Base-by-base conservation (phyloP, 2,797 vertebrate species). In the Oryzias sinensis region DNA sequence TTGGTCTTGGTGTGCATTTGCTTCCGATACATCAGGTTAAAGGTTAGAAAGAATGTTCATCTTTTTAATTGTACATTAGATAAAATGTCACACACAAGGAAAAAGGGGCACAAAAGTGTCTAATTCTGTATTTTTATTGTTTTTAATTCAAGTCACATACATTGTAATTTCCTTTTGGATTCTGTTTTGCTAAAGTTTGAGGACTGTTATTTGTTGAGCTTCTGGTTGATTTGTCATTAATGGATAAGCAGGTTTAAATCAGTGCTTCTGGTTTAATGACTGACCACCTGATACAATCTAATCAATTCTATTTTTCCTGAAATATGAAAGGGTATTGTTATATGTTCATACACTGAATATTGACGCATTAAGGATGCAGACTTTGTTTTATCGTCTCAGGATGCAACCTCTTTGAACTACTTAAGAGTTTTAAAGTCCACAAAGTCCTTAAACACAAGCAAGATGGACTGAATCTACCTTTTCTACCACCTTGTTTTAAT, bases 101-200 rank as follows among this genome's bases (percentile, higher is more conserved):
- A 55, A 49, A 72, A 70, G n/a, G 7, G 25, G 76, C 51, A 17
- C 64, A 70, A 41, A 17, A 18, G n/a, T 46, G 68, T 75, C 74
- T 90, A 82, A 85, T 85, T 79, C 43, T 79, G 79, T 82, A 59
- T 68, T 90, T 90, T 87, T 84, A 89, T 85, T 89, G 64, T 87
- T 85, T 88, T 86, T 88, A 87, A 77, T 89, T 90, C 85, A 83
- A 85, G 80, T 92, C 78, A 86, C 90, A 91, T 91, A 93, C 90
- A 93, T 78, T 88, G 85, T 90, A 83, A 84, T 90, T 86, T 91
- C 79, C 79, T 88, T 87, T 85, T 81, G 78, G 77, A 86, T 80
- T 88, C 79, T 83, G 87, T 87, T 82, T 87, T 87, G 83, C 84
- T 87, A 80, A 85, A 83, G 77, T 81, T 86, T 86, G 85, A 83